These are phyloP conservation scores for Saccopteryx leptura DNA, from an alignment of 2,113 vertebrate genomes.

Conservation along the genomic window DNA sequence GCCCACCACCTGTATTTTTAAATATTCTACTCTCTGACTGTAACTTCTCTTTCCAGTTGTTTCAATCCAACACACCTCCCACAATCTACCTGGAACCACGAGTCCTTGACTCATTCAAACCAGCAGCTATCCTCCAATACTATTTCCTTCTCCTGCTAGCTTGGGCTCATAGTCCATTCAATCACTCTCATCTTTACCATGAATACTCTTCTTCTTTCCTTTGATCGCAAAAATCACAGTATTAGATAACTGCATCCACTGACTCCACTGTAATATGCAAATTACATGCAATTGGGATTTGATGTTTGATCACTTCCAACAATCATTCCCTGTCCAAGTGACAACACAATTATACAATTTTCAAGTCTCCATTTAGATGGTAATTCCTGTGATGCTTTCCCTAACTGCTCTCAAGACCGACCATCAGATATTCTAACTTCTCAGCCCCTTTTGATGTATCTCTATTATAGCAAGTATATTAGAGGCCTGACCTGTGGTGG, in stretches of 20 bases:
- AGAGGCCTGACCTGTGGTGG: no score
- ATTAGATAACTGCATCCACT: not conserved
- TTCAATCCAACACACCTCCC: not conserved
- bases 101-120: not conserved
- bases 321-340: not conserved
- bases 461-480: not conserved
- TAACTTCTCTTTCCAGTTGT: not conserved
- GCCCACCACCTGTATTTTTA: not conserved
- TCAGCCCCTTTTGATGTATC: not conserved
- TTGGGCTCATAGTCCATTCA: not conserved
- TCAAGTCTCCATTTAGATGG: constrained; percentile 4
- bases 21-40: not conserved
- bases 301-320: not conserved
- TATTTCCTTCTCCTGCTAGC: not conserved
- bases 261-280: not conserved
- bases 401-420: not conserved
- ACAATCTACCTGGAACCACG: not conserved
- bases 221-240: constrained; percentile 45
- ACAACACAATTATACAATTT: not conserved
- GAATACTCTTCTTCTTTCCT: not conserved
- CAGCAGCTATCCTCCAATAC: not conserved
- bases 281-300: constrained; percentile 11
- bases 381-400: not conserved
- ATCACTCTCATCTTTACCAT: not conserved
- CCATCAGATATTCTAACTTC: not conserved